phyloP scores from a whole-genome alignment of 2,113 vertebrate genomes.

The Nothoprocta pentlandii region DNA sequence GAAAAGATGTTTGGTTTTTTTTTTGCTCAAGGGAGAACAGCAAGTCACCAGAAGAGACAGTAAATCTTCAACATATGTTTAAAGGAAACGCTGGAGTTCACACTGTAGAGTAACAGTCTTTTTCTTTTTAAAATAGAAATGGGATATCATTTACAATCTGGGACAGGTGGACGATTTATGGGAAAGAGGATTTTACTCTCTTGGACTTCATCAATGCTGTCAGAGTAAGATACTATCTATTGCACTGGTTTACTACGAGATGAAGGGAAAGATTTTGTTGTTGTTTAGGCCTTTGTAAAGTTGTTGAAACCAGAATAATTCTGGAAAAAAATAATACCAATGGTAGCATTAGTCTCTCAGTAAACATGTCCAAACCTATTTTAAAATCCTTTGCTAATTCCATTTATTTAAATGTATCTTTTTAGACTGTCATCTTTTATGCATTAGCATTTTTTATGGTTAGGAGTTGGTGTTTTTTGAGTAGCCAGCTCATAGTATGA shows the following conservation, averaged over 20 bases:
- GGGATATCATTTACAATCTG: conserved; percentile 97
- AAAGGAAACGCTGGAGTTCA: background rate
- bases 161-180: conserved; percentile 94
- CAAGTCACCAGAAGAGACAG: fast-evolving
- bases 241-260: background rate
- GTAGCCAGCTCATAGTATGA: background rate
- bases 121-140: conserved; percentile 82
- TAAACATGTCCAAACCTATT: background rate
- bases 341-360: background rate
- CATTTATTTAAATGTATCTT: background rate
- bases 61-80: background rate
- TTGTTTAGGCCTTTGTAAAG: background rate
- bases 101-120: background rate
- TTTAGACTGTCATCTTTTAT: background rate
- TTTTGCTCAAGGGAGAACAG: background rate
- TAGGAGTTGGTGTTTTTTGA: background rate
- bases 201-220: conserved; percentile 96
- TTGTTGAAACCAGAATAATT: background rate
- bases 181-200: conserved; percentile 95
- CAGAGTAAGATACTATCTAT: conserved; percentile 80
- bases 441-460: background rate
- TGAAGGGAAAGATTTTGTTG: background rate
- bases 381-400: background rate
- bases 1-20: background rate
- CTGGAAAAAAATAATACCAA: background rate